Evolutionary conservation across 2,113 vertebrate genomes (phyloP), one percentile per base, ranked within the genome.

Genomic region (Eudyptes chrysolophus): DNA sequence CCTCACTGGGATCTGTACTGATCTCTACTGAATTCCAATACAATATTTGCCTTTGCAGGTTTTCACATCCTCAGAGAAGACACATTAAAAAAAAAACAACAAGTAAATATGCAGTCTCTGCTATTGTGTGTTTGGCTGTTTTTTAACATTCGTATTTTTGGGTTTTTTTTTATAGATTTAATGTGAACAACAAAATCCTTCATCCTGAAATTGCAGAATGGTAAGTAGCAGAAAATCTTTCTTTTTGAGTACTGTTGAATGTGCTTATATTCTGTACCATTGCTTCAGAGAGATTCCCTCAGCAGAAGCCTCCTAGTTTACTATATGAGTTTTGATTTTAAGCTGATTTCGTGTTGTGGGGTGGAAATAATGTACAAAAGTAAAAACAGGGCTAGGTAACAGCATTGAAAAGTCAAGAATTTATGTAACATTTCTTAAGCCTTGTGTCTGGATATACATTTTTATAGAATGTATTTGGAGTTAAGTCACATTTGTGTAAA

Each of bases 131-230:
- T 25, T 25, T 85, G 49, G 18, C 30, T 93, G 34, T 1, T 57
- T 87, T 94, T 75, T 90, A 94, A 96, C 46, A 32, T 76, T 54
- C 27, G 1, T 46, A 19, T 85, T 89, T 90, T 92, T 92, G 29
- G 6, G 16, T 1, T 40, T 26, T 48, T 19, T 71, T 71, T 85
- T 52, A 6, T 75, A 99, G 99, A 66, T 99, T 99, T 94, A 98
- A 97, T 20, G 99, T 99, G 88, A 99, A 99, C 97, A 99, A 99
- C 95, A 98, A 94, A 46, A 95, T 99, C 81, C 98, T 99, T 84
- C 99, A 99, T 87, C 99, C 99, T 16, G 99, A 99, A 96, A 99
- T 99, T 42, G 99, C 99, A 66, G 99, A 99, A 97, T 99, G 99
- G 99, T 99, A 86, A 98, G 99, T 98, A 79, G 42, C 34, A 55